Conservation (phyloP, 2,888 invertebrate genomes). For the Drosophila algonquin region DNA sequence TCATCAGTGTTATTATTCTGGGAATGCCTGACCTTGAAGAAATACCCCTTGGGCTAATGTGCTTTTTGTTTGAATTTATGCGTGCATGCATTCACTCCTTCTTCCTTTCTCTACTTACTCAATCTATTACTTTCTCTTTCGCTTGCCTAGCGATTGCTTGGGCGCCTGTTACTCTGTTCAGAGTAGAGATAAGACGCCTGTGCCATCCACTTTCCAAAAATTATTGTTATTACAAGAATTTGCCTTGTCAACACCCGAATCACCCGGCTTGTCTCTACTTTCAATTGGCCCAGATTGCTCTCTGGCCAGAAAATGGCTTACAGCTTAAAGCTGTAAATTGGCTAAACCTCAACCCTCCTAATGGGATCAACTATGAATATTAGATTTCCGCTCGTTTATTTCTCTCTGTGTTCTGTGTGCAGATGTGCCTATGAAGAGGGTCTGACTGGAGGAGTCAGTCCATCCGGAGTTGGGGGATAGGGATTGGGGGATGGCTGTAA, state of each 20-base stretch:
- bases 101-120: not conserved
- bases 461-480: not conserved
- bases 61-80: slow-evolving; percentile 75
- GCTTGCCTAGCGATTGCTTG: slow-evolving; percentile 55
- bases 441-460: slow-evolving; percentile 7
- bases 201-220: slow-evolving; percentile 37
- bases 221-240: slow-evolving; percentile 23
- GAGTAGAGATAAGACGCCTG: slow-evolving; percentile 69
- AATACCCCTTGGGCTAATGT: slow-evolving; percentile 26
- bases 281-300: not conserved
- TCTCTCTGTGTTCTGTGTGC: slow-evolving; percentile 1
- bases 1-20: no score
- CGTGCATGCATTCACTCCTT: slow-evolving; percentile 27
- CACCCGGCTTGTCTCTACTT: no score
- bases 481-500: slow-evolving; percentile 17
- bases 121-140: slow-evolving; percentile 7
- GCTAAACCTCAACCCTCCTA: not conserved
- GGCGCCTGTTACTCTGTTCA: slow-evolving; percentile 65
- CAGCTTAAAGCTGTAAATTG: not conserved
- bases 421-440: not conserved
- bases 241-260: not conserved
- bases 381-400: not conserved
- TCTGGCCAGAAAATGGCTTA: not conserved
- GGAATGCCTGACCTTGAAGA: no score
- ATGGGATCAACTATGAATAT: slow-evolving; percentile 4